Conservation (phyloP, 2,888 invertebrate species). For the Theretra japonica region DNA sequence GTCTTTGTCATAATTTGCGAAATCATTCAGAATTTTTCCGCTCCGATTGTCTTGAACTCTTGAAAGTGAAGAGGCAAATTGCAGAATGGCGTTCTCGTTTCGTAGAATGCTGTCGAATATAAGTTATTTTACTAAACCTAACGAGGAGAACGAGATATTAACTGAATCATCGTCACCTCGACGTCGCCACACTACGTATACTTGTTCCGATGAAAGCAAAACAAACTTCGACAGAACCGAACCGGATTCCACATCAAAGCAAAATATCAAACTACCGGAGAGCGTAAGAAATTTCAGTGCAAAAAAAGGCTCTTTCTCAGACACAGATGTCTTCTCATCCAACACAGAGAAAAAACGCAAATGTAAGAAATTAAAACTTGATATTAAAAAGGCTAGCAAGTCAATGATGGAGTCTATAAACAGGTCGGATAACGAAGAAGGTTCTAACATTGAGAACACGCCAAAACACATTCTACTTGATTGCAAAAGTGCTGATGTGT, state of each 20-base stretch:
- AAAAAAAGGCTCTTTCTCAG: conserved; percentile 71
- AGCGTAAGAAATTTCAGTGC: conserved; percentile 58
- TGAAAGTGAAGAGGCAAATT: conserved; percentile 32
- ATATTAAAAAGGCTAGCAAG: conserved; percentile 68
- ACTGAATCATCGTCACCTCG: conserved; percentile 35
- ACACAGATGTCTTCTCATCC: conserved; percentile 64
- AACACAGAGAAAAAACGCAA: conserved; percentile 53
- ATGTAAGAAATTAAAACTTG: conserved; percentile 66
- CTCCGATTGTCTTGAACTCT: conserved; percentile 7
- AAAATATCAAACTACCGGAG: conserved; percentile 58
- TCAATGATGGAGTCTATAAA: conserved; percentile 58
- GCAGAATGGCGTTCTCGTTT: conserved; percentile 75
- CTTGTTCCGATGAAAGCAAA: conserved; percentile 41
- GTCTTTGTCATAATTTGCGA: conserved; percentile 7
- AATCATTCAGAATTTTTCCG: not conserved
- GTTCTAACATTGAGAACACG: conserved; percentile 65
- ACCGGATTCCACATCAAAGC: conserved; percentile 70
- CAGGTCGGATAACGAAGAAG: conserved; percentile 42
- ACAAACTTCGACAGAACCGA: conserved; percentile 60
- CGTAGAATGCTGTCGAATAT: conserved; percentile 78
- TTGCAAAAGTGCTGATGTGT: conserved; percentile 63
- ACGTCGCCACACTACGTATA: conserved; percentile 39
- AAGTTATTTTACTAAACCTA: conserved; percentile 72
- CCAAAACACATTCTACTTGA: conserved; percentile 71
- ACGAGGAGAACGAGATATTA: conserved; percentile 39